Base-by-base conservation (phyloP, 2,797 vertebrate species). In the Syngnathus rostellatus region DNA sequence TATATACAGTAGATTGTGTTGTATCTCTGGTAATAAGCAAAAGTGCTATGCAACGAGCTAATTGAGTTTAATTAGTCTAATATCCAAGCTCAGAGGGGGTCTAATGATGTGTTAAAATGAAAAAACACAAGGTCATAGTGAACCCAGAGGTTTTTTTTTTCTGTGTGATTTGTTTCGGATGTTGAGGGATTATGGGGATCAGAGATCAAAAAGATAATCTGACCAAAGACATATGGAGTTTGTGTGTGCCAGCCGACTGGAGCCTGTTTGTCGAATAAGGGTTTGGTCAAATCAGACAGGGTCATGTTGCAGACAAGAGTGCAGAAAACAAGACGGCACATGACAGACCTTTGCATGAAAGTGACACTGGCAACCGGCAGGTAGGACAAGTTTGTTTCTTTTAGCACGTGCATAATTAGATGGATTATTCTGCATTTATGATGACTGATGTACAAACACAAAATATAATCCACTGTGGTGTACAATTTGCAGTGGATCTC, bases 181-280 rank as follows among this genome's bases (percentile, higher is more conserved):
- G 76, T 81, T 72, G 68, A 48, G 43, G 84, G 86, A 90, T 90
- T 89, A 88, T 41, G 9, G 63, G 73, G 79, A 84, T 88, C 75
- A 87, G 77, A 84, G 86, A 87, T 89, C 78, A 86, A 66, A 73
- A 54, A 21, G 82, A 90, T 89, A 83, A 89, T 85, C 85, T 79
- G 78, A 72, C 66, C 65, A 67, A 71, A 72, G 82, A 88, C 85
- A 88, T 89, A 81, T 83, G 83, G 70, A 87, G 82, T 83, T 73
- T 85, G 68, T 71, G 70, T 65, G 64, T 2, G 67, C 65, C 62
- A 73, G 58, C 53, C 51, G 74, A 58, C 43, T 31, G 16, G 48
- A 64, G 48, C 40, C 23, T 64, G 57, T 48, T 68, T n/a, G 43
- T 72, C 21, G 61, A 37, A 43, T 41, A 23, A 61, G 60, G 23